Evolutionary conservation across 2,113 vertebrate species (phyloP), one percentile per base, ranked within the genome.

Genomic region (Aplodontia rufa): DNA sequence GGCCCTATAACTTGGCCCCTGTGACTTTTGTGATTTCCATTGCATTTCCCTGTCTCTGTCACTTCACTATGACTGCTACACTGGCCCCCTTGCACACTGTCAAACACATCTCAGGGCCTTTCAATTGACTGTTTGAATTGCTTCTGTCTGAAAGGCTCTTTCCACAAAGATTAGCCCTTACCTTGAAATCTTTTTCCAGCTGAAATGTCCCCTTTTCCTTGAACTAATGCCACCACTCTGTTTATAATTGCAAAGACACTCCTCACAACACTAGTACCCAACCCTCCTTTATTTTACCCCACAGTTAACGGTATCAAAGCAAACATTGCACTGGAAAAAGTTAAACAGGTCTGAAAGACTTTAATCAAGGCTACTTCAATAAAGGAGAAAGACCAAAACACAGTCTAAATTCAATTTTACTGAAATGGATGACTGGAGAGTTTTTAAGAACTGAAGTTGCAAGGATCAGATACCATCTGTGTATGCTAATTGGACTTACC

Each of bases 331-430:
- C n/a, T 28, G 32, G 37, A 16, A 11, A 87, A 87, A 68, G 19
- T 71, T 95, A 71, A 89, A 60, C 10, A 86, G 55, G 26, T 81
- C 51, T 58, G 10, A 95, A 96, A 94, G 64, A 92, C 24, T 79
- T 92, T 64, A 69, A 79, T 75, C 37, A 75, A 93, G n/a, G 24
- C 5, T 72, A 42, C 16, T 53, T 7, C 3, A 74, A 30, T 55
- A 78, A 17, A 8, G 37, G 10, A 78, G 4, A 51, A 51, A 68
- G 42, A 49, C 2, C 11, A 82, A 84, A 80, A 51, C 16, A 3
- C 10, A 58, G 20, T 51, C n/a, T n/a, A 19, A 90, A 87, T 8
- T 83, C 26, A 60, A 51, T 28, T 68, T 55, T 53, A 35, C 42
- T 75, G 49, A 83, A 87, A 20, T 11, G 66, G 49, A 72, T 17